Conservation (phyloP, 2,797 vertebrate genomes). For the Malacoraja senta region DNA sequence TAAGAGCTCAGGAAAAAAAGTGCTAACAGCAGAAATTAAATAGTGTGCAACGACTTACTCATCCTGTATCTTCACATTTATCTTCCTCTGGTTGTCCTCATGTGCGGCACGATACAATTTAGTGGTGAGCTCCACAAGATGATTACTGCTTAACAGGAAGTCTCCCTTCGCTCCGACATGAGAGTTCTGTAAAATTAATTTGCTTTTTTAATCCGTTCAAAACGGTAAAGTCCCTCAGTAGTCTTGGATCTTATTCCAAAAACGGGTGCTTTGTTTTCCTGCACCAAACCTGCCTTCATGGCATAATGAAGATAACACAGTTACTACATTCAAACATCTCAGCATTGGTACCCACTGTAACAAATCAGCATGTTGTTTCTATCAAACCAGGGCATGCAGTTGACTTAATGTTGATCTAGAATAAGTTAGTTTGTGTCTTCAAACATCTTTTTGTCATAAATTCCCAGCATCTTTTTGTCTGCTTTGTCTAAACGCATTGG, state of each 20-base stretch:
- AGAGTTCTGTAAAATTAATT: background rate
- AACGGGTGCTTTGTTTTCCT: background rate
- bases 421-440: background rate
- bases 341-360: background rate
- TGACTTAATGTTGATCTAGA: background rate
- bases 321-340: background rate
- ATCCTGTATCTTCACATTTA: background rate
- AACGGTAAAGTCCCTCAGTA: background rate
- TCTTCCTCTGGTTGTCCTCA: background rate
- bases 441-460: background rate
- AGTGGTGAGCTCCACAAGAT: constrained; percentile 10
- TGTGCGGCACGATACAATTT: background rate
- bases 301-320: background rate
- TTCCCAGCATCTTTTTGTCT: background rate
- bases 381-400: background rate
- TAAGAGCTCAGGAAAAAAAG: background rate
- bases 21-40: background rate
- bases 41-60: background rate
- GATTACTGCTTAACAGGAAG: constrained; percentile 9
- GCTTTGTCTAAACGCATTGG: background rate
- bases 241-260: constrained; percentile 6
- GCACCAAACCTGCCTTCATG: background rate
- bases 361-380: background rate
- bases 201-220: background rate
- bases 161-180: background rate